Percentiles rank a stretch among this genome's conserved stretches.
phyloP scores from a whole-genome alignment of 1,140 invertebrate species.

The Zophobas atratus region DNA sequence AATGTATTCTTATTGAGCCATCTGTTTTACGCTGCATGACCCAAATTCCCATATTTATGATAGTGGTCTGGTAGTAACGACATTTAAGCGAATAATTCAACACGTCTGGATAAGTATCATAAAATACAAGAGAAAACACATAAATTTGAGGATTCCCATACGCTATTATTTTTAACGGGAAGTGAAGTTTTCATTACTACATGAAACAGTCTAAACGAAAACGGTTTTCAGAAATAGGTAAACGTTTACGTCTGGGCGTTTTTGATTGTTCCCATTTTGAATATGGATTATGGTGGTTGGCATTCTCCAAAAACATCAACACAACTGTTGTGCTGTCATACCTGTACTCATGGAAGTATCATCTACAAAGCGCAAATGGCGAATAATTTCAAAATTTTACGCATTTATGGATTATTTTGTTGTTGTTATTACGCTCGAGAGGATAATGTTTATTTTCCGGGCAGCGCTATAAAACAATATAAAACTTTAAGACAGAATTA shows the following conservation, averaged over 20 bases:
- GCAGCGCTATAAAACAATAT: conserved; percentile 21
- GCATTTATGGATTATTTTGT: neutral
- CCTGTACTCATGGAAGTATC: no score
- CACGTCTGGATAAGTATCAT: neutral
- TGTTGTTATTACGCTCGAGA: conserved; percentile 18
- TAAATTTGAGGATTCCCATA: neutral
- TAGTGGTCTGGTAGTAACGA: conserved; percentile 3
- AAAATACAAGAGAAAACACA: conserved; percentile 32
- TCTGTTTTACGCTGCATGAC: conserved; percentile 24
- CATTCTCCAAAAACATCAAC: no score
- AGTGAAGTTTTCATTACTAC: neutral
- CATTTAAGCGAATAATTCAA: conserved; percentile 30
- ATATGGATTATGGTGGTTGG: no score
- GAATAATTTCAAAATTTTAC: no score
- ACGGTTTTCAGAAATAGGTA: no score
- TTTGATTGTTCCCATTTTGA: no score
- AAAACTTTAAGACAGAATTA: conserved; percentile 5
- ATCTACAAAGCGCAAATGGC: no score
- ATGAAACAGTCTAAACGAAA: no score
- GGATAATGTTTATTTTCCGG: conserved; percentile 16
- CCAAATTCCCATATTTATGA: conserved; percentile 32
- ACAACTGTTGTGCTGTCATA: no score
- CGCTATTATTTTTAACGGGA: neutral
- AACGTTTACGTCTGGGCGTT: no score
- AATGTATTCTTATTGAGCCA: conserved; percentile 28